These are phyloP conservation scores for Gymnopithys bicolor DNA, from an alignment of 2,797 vertebrate species.

Conservation along the genomic window DNA sequence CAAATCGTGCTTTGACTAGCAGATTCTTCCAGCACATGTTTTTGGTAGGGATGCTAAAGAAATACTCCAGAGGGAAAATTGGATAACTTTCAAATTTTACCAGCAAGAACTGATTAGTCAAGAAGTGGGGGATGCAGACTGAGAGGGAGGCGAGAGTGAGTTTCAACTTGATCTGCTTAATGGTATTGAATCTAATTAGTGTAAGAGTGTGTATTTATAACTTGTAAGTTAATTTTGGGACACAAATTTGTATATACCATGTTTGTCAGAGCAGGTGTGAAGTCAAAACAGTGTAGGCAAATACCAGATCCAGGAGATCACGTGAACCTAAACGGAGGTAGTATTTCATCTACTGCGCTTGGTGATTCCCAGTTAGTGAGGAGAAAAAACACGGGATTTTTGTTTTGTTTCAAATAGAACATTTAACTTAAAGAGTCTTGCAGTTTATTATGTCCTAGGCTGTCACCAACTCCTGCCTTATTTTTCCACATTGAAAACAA, in stretches of 20 bases:
- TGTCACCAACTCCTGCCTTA: neutral
- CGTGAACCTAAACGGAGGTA: neutral
- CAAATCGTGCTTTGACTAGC: neutral
- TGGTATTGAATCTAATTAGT: neutral
- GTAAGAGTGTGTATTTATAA: neutral
- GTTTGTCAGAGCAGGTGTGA: neutral
- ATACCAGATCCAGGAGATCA: neutral
- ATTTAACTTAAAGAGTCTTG: neutral
- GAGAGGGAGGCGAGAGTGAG: neutral
- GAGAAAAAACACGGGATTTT: neutral
- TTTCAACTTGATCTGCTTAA: neutral
- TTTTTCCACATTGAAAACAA: conserved; percentile 2
- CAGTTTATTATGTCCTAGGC: neutral
- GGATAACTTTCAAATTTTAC: neutral
- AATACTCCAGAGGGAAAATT: neutral
- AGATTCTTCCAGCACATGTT: neutral
- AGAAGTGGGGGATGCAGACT: neutral
- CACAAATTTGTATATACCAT: neutral
- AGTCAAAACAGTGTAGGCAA: neutral
- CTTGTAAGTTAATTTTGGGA: neutral
- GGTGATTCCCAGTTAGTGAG: neutral
- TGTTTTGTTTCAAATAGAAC: neutral
- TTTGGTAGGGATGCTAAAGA: conserved; percentile 14
- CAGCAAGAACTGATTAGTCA: conserved; percentile 37
- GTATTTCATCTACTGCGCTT: neutral